Percentiles rank a stretch among this genome's conserved stretches.
phyloP scores from a whole-genome alignment of 2,797 vertebrate genomes.

The Hybognathus amarus region DNA sequence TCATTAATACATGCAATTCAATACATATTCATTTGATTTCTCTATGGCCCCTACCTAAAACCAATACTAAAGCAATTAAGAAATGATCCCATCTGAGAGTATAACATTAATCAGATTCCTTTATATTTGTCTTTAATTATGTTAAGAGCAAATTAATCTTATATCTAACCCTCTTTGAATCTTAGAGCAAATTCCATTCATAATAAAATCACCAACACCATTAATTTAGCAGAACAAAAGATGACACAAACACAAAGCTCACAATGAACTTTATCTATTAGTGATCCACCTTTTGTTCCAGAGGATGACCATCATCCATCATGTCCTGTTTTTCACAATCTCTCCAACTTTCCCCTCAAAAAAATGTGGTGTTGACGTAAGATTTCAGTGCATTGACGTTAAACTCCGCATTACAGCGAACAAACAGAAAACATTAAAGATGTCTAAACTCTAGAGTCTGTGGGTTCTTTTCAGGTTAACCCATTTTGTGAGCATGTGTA shows the following conservation, averaged over 20 bases:
- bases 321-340: constrained; percentile 42
- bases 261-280: constrained; percentile 38
- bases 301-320: constrained; percentile 17
- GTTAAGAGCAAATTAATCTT: background rate
- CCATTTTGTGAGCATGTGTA: constrained; percentile 6
- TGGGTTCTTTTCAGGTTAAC: constrained; percentile 23
- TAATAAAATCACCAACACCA: background rate
- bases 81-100: background rate
- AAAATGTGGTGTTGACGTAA: background rate
- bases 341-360: background rate
- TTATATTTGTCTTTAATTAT: background rate
- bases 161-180: background rate
- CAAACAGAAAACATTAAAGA: background rate
- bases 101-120: background rate
- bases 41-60: background rate
- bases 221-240: constrained; percentile 5
- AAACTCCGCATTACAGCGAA: constrained; percentile 37
- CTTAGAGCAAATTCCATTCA: background rate
- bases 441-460: constrained; percentile 10
- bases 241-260: constrained; percentile 6
- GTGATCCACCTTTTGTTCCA: constrained; percentile 48
- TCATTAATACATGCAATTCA: constrained; percentile 67
- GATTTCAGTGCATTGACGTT: background rate
- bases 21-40: constrained; percentile 7
- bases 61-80: background rate